These are phyloP conservation scores for Philaethria dido DNA, from an alignment of 2,888 invertebrate genomes.

Conservation along the genomic window DNA sequence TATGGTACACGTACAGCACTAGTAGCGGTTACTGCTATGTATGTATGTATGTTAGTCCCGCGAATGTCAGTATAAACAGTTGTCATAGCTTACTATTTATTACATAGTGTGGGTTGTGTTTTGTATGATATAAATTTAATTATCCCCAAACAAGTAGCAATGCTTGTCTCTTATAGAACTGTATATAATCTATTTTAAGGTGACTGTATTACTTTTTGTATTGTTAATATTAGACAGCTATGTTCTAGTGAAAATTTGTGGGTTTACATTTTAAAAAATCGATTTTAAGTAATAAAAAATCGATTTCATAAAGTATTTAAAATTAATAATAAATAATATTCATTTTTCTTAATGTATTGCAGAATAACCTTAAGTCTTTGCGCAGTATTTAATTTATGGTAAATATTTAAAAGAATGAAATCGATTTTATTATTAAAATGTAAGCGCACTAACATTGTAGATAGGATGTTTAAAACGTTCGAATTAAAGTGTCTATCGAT, in stretches of 20 bases:
- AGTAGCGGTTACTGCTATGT: neutral
- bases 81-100: conserved; percentile 69
- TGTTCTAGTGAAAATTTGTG: conserved; percentile 37
- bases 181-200: conserved; percentile 77
- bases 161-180: conserved; percentile 74
- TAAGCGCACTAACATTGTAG: conserved; percentile 36
- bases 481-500: conserved; percentile 32
- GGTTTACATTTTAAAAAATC: conserved; percentile 9
- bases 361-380: too few species aligned
- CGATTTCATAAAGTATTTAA: too few species aligned
- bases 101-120: conserved; percentile 83
- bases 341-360: too few species aligned
- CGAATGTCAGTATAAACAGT: conserved; percentile 54
- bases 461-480: conserved; percentile 43
- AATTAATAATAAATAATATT: too few species aligned
- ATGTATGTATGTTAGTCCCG: conserved; percentile 20
- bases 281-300: neutral
- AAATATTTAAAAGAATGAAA: neutral
- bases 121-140: conserved; percentile 74
- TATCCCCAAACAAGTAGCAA: conserved; percentile 72
- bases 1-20: neutral
- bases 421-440: conserved; percentile 1
- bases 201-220: conserved; percentile 53
- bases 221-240: conserved; percentile 42
- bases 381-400: neutral